Conservation (phyloP, 2,113 vertebrate species). For the Dolichallabes microphthalmus region DNA sequence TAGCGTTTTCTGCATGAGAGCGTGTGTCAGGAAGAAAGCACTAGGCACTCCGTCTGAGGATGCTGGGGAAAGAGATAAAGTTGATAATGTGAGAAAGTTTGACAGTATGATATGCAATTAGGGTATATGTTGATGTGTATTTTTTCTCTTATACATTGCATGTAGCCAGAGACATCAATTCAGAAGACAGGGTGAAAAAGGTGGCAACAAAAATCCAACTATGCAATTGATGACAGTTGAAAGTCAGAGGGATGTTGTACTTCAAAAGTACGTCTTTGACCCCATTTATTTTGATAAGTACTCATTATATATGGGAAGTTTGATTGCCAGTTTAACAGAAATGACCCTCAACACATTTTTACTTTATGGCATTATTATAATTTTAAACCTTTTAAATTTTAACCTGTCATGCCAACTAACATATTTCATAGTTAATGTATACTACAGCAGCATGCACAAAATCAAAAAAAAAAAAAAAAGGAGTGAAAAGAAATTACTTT, state of each 20-base stretch:
- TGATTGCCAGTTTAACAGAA: background rate
- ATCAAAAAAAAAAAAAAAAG: too few species aligned
- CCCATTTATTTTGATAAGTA: background rate
- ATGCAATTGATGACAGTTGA: background rate
- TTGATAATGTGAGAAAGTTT: too few species aligned
- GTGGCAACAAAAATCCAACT: background rate
- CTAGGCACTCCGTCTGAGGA: background rate
- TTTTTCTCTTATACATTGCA: background rate
- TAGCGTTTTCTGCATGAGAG: slow-evolving; percentile 4
- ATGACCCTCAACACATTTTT: background rate
- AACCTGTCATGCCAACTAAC: background rate
- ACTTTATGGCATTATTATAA: background rate
- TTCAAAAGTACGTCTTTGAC: background rate
- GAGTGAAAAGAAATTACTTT: background rate
- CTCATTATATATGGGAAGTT: background rate
- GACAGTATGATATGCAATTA: background rate
- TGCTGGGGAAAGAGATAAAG: background rate
- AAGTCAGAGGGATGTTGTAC: background rate
- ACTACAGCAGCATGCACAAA: background rate
- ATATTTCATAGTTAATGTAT: background rate
- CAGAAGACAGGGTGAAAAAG: background rate
- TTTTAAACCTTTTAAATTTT: background rate
- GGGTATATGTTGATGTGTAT: background rate
- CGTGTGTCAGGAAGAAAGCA: slow-evolving; percentile 2
- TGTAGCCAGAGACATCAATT: background rate